phyloP scores from a whole-genome alignment of 1,140 invertebrate genomes.

The Heliconius hewitsoni region DNA sequence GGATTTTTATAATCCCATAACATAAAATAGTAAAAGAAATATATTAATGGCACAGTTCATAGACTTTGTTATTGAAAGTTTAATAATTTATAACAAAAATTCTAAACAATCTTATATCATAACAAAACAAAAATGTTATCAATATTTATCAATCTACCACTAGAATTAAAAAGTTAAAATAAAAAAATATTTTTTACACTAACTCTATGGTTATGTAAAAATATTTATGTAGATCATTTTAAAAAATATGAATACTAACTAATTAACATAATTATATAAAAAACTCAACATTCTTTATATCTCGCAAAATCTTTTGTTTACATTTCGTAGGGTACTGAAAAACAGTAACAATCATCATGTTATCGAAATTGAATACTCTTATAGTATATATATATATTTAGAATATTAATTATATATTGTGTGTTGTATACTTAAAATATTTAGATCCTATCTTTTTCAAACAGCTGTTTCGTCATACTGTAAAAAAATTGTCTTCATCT shows the following conservation, averaged over 20 bases:
- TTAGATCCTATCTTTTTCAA: constrained; percentile 46
- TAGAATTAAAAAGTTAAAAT: too few species aligned
- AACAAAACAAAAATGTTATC: too few species aligned
- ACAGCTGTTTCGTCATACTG: constrained; percentile 77
- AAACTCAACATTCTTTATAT: neutral
- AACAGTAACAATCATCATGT: constrained; percentile 17
- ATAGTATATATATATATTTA: neutral
- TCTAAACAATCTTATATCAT: too few species aligned
- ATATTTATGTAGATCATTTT: neutral
- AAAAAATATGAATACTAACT: neutral
- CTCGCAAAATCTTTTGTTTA: constrained; percentile 22
- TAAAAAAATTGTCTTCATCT: constrained; percentile 69
- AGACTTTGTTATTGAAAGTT: too few species aligned
- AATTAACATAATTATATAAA: neutral
- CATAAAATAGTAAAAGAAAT: too few species aligned
- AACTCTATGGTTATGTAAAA: too few species aligned
- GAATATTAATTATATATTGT: constrained; percentile 30
- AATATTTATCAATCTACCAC: too few species aligned
- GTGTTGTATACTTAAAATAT: neutral
- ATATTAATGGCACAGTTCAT: too few species aligned
- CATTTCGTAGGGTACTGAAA: neutral
- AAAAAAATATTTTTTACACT: too few species aligned
- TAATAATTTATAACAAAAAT: too few species aligned
- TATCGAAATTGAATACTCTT: neutral
- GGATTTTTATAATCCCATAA: too few species aligned